Conservation (phyloP, 2,113 vertebrate genomes). For the Paradisaea rubra region DNA sequence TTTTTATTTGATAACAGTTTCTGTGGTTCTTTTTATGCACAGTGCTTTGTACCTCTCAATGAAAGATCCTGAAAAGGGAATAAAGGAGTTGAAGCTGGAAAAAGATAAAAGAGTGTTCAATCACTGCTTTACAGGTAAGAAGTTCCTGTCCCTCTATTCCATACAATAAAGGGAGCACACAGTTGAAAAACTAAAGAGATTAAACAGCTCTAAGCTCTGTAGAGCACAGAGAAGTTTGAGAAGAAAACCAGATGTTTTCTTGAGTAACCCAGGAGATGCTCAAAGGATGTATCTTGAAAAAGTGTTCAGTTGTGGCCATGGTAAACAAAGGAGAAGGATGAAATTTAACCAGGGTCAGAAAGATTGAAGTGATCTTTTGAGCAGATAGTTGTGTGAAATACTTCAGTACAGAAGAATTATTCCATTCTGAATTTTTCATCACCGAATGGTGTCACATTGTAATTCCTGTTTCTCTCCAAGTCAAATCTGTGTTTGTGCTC, state of each 20-base stretch:
- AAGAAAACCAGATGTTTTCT: background rate
- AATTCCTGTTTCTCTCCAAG: background rate
- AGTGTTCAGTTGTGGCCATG: background rate
- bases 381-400: background rate
- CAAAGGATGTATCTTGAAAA: background rate
- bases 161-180: background rate
- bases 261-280: background rate
- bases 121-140: constrained; percentile 91
- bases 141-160: background rate
- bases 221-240: background rate
- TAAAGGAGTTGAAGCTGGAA: constrained; percentile 89
- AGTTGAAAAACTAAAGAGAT: background rate
- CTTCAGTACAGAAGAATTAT: background rate
- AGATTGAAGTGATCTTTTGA: background rate
- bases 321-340: background rate
- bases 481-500: background rate
- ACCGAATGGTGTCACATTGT: background rate
- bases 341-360: background rate
- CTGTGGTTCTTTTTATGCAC: background rate
- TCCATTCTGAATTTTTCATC: background rate
- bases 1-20: background rate
- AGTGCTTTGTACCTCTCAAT: constrained; percentile 85
- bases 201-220: background rate
- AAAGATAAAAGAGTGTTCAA: constrained; percentile 90
- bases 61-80: constrained; percentile 86